Conservation (phyloP, 2,888 invertebrate genomes). For the Heliconius charithonia region DNA sequence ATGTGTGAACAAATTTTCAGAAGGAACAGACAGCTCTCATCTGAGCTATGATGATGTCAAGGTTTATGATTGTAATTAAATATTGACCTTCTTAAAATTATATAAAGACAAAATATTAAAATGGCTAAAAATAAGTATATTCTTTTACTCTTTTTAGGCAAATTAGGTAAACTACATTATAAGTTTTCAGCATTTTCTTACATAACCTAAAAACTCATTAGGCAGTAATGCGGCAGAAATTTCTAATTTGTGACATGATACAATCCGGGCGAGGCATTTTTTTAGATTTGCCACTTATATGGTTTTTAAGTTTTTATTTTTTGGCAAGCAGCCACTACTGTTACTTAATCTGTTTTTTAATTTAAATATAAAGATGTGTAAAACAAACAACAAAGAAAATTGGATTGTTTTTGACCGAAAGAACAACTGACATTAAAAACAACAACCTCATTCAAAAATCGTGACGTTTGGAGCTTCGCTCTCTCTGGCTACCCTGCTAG, state of each 20-base stretch:
- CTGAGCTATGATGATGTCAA: background rate
- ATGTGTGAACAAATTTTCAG: too few relatives aligned
- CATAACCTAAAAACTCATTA: constrained; percentile 1
- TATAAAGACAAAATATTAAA: background rate
- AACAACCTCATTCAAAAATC: too few relatives aligned
- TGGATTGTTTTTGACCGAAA: too few relatives aligned
- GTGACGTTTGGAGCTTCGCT: too few relatives aligned
- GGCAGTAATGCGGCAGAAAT: background rate
- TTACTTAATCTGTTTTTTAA: background rate
- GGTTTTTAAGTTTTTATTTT: constrained; percentile 11
- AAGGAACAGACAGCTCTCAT: background rate
- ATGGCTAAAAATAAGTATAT: background rate
- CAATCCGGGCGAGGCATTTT: background rate
- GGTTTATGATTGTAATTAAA: background rate
- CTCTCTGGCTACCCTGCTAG: too few relatives aligned
- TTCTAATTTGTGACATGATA: constrained; percentile 8
- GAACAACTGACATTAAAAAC: too few relatives aligned
- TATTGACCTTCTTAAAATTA: constrained; percentile 20
- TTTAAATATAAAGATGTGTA: too few relatives aligned
- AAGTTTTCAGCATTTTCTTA: background rate
- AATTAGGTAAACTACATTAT: background rate
- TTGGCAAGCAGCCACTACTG: background rate
- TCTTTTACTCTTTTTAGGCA: background rate
- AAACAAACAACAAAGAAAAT: too few relatives aligned
- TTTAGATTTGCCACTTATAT: background rate